Base-by-base conservation (phyloP, 2,797 vertebrate species). In the Hyperoplus lanceolatus region DNA sequence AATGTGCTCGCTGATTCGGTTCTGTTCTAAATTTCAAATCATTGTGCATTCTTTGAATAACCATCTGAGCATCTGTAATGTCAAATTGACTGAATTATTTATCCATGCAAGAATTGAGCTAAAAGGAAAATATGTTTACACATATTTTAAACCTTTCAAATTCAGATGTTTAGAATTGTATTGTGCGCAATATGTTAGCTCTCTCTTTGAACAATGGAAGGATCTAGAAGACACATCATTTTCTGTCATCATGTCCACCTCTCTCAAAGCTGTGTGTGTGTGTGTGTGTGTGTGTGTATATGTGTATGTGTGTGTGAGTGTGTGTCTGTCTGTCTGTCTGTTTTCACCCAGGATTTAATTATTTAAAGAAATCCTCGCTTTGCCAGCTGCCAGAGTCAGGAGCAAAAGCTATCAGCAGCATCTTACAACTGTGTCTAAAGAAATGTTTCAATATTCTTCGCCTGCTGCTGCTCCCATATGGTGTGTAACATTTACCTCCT, bases 341-440 rank as follows among this genome's bases (percentile, higher is more conserved):
- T 29, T 29, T 29, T 29, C 12, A 68, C 42, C 6, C 60, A 41
- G 16, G 76, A 56, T 41, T 62, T 51, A 78, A 63, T 42, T 29
- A 54, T 81, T 77, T 45, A 64, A 21, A 82, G 54, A 62, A 86
- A 72, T 16, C 36, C 48, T 51, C 21, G 53, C 59, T 65, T 54
- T 62, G 53, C 10, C 29, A 16, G 63, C 70, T 72, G 80, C 88
- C 79, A 70, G 46, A 59, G 10, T 59, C 73, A 16, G 60, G 38
- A 86, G 66, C 77, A 54, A 77, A 74, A 81, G 68, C 79, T 70
- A 85, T 77, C 83, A 74, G 70, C 70, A 5, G 49, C 76, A 76
- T 87, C 86, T 85, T 79, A 85, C 71, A 73, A 77, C 76, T 82
- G 81, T 81, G 77, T 87, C 87, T 75, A 79, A 84, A 77, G 84